Base-by-base conservation (phyloP, 2,888 invertebrate species). In the Drosophila histrio region DNA sequence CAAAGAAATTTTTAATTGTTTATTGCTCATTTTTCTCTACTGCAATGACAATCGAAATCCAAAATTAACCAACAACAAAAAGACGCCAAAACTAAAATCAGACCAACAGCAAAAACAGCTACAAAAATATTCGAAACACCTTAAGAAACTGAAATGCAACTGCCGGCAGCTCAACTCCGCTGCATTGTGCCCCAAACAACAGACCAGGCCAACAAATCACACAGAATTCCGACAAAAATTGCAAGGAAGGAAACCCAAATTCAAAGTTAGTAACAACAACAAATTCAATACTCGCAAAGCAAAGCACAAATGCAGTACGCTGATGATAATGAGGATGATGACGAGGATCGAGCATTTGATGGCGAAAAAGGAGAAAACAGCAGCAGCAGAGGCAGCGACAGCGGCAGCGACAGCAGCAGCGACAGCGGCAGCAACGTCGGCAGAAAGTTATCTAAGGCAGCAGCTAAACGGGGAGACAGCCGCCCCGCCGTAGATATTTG, bases 231-330 rank as follows among this genome's bases (percentile, higher is more conserved):
- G 74, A 63, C 82, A 79, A 54, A 87, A 87, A 79, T 56, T 78
- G 47, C 81, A 81, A 81, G 87, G 83, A 85, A 79, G 79, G 84
- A 89, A 88, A 76, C 85, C 80, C 36, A 87, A 83, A 80, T 88
- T 77, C 72, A 87, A 88, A 67, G 64, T 61, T 21, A 38, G 36
- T 44, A 26, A 38, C 24, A 52, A 49, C 43, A 62, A 44, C 38
- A 65, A 67, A 69, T 53, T 21, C 38, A 26, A 68, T 49, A 64
- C 57, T 36, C 72, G 54, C 64, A 57, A 63, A 59, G 63, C 52
- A 39, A 24, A 54, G 64, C 58, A 64, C 62, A 64, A 72, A 53
- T 39, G 68, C 56, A 60, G n/a, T 44, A 32, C 41, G 75, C 75
- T 61, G 49, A 69, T 73, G 73, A 73, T 74, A 53, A 70, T 68